A percentile compares a stretch with the other conserved stretches of the same genome.
Evolutionary conservation across 2,113 vertebrate species (phyloP).

Genomic region (Himantopus leucocephalus): DNA sequence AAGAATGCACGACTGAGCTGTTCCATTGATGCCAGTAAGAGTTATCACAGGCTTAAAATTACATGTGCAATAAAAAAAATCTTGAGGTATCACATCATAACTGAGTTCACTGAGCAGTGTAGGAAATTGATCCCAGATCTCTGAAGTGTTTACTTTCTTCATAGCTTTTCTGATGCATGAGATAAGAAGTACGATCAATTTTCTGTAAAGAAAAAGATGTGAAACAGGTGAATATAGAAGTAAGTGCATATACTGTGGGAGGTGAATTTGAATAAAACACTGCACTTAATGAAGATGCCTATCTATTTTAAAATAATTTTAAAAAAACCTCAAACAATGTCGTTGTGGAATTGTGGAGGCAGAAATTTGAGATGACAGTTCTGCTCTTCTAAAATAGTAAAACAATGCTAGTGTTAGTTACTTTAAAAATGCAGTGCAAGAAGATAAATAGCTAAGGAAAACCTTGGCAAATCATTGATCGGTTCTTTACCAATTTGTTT

Average conservation of each 20-base stretch:
- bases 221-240: neutral
- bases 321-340: neutral
- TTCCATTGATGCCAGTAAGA: neutral
- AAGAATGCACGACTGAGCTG: neutral
- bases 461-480: neutral
- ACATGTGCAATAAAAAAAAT: neutral
- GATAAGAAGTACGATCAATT: neutral
- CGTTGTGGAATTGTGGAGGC: neutral
- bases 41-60: neutral
- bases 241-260: neutral
- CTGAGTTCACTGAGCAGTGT: neutral
- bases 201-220: neutral
- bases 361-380: neutral
- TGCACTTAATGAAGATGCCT: neutral
- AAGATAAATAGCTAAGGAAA: neutral
- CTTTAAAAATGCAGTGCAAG: neutral
- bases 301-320: neutral
- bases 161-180: neutral
- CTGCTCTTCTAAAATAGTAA: neutral
- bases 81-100: neutral
- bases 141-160: neutral
- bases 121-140: neutral
- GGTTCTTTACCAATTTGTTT: neutral
- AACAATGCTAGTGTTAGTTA: neutral
- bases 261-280: neutral